Evolutionary conservation across 2,113 vertebrate species (phyloP).

Genomic region (Lagenorhynchus albirostris): DNA sequence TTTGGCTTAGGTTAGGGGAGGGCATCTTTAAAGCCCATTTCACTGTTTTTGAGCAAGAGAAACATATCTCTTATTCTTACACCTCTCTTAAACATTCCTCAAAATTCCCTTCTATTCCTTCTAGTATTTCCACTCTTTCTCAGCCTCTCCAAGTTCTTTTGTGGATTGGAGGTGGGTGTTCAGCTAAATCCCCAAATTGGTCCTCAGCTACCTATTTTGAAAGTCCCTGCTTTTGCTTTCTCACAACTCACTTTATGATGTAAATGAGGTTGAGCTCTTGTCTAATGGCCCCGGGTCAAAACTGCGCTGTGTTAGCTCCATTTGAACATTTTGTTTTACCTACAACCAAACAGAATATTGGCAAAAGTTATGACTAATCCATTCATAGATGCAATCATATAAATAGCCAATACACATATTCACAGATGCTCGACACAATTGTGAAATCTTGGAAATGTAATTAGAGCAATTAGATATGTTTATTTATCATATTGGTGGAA

Average conservation of each 20-base stretch:
- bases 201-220: not conserved
- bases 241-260: not conserved
- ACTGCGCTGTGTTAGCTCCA: not conserved
- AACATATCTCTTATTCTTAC: not conserved
- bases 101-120: not conserved
- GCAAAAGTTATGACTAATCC: not conserved
- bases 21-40: not conserved
- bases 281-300: not conserved
- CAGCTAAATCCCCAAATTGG: not conserved
- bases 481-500: not conserved
- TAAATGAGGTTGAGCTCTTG: not conserved
- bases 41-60: not conserved
- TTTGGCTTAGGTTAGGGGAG: not conserved
- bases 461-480: not conserved
- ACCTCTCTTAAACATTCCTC: not conserved
- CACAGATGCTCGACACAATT: not conserved
- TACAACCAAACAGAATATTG: not conserved
- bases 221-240: not conserved
- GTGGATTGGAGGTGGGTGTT: not conserved
- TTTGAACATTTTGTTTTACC: not conserved
- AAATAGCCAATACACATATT: not conserved
- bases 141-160: not conserved
- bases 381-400: not conserved
- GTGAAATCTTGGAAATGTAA: slow-evolving; percentile 9
- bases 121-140: not conserved